Base-by-base conservation (phyloP, 1,140 invertebrate species). In the Procambarus clarkii region DNA sequence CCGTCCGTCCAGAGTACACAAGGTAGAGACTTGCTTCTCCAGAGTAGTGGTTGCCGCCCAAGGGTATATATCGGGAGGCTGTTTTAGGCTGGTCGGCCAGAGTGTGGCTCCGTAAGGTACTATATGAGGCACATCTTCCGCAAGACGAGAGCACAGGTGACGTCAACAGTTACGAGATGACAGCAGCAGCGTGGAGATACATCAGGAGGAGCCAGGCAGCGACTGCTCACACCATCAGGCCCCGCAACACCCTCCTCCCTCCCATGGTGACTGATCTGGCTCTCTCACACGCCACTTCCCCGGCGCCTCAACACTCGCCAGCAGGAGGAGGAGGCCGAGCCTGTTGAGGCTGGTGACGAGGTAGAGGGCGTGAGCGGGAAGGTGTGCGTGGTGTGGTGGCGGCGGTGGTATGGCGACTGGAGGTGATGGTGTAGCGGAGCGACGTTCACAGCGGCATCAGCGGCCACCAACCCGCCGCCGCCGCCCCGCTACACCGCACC, bases 41-140 rank as follows among this genome's bases (percentile, higher is more conserved):
- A 8, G 81, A 44, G 81, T 83, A 34, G 81, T 21, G 83, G 83
- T 69, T 58, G 8, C 50, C 50, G 50, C 80, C 50, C 50, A 58
- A 45, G 50, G 60, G 11, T 15, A 46, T 15, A 50, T 46, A 21
- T 50, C 18, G 50, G 50, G 50, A 82, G 80, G 78, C 44, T 80
- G 78, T 80, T 13, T 50, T 13, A 50, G 44, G 78, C 45, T 45
- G 45, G 46, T 48, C 3, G 78, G 44, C n/a, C 7, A 80, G 48
- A 80, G 48, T 2, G 11, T 2, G 4, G 76, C 24, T 45, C 5
- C 13, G 34, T 46, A 45, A 24, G 9, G 11, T 44, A 77, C 18
- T 8, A 77, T 9, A 46, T 77, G n/a, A 45, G 24, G 54, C 45
- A 45, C 11, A 77, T 18, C 11, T 77, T 77, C 5, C 5, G 7